A percentile compares a stretch with the other conserved stretches of the same genome.
These are phyloP conservation scores for Antrozous pallidus DNA, from an alignment of 2,797 vertebrate species.

Conservation along the genomic window DNA sequence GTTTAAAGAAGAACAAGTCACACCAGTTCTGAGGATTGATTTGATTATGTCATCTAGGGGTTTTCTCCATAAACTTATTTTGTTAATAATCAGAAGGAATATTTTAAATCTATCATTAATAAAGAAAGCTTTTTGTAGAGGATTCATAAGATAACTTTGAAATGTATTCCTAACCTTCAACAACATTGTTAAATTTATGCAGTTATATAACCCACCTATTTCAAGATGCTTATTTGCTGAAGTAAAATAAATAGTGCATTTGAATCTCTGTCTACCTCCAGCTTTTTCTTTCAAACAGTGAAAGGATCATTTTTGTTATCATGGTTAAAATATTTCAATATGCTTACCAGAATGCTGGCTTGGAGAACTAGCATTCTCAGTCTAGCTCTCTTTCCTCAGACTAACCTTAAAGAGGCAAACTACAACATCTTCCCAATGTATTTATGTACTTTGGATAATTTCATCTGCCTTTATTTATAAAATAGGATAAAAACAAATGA, in stretches of 20 bases:
- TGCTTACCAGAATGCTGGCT: neutral
- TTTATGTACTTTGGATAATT: neutral
- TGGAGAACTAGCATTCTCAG: neutral
- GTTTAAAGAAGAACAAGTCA: neutral
- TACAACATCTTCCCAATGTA: neutral
- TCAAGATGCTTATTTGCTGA: neutral
- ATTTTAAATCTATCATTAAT: neutral
- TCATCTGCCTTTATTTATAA: neutral
- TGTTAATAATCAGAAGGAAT: neutral
- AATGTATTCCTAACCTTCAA: neutral
- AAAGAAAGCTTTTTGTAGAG: neutral
- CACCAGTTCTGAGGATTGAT: neutral
- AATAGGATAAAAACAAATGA: neutral
- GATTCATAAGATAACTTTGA: neutral
- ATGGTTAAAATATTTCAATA: neutral
- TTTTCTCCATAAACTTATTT: neutral
- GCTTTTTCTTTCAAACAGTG: neutral
- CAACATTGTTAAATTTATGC: neutral
- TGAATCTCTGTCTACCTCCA: neutral
- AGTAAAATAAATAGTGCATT: neutral
- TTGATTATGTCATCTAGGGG: neutral
- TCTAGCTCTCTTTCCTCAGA: neutral
- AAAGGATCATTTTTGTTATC: neutral
- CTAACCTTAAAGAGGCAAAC: neutral
- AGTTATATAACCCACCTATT: neutral